Evolutionary conservation across 2,888 invertebrate species (phyloP), one percentile per base, ranked within the genome.

Genomic region (Tanypteryx hageni): DNA sequence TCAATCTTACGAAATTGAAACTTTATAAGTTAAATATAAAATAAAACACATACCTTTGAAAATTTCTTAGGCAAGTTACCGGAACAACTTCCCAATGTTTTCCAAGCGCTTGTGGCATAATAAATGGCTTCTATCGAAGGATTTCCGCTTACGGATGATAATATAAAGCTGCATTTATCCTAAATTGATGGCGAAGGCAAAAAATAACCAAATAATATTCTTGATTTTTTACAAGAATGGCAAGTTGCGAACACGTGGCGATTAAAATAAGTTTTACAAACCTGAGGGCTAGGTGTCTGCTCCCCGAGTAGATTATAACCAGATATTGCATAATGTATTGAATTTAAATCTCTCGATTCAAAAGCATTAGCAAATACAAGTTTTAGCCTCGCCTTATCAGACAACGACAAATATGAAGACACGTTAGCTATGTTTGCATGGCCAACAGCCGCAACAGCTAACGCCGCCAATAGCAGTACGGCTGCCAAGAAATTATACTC

Each of bases 241-340:
- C 22, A 56, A 5, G 18, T 56, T 84, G 10, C 44, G 58, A 14
- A 84, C 56, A 84, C 84, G 58, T 58, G 57, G 56, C 44, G 8
- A 85, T 11, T 9, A 89, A 81, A 92, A 94, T 92, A 68, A 11
- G 0, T 57, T 13, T 44, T 31, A 92, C 57, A 95, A 95, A 97
- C 97, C 95, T 96, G 96, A 93, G 93, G 94, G 93, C 95, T 96
- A 86, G 95, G 96, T 93, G 97, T 94, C 18, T 96, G 95, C 93
- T 96, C 96, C 94, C 96, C 97, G 1, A 98, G 95, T 85, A 97
- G 95, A 93, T 96, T 97, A 92, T 97, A 96, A 86, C 98, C 98
- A 92, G 97, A 96, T 0, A 97, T 96, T 5, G 97, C 97, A 95
- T 97, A 97, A 94, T 98, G 97, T 59, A 97, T 95, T 8, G 96